Evolutionary conservation across 2,797 vertebrate species (phyloP).

Genomic region (Epinephelus malabaricus): DNA sequence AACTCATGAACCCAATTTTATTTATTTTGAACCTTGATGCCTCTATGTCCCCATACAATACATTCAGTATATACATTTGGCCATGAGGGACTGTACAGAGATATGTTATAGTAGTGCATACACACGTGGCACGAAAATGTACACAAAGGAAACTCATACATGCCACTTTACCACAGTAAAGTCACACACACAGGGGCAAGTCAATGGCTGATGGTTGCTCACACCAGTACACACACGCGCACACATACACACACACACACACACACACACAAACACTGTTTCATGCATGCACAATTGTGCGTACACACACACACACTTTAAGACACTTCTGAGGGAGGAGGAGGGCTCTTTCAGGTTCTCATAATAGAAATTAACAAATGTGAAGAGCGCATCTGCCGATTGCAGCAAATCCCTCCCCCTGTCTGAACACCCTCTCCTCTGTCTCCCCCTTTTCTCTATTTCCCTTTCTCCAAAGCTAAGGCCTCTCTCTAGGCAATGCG

Average conservation of each 20-base stretch:
- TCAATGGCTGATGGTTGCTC: slow-evolving; percentile 76
- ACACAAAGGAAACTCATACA: slow-evolving; percentile 78
- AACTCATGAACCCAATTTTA: slow-evolving; percentile 88
- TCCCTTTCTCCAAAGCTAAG: slow-evolving; percentile 70
- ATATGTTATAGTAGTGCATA: slow-evolving; percentile 87
- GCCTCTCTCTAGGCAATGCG: slow-evolving; percentile 68
- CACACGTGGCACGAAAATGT: slow-evolving; percentile 80
- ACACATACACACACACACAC: slow-evolving; percentile 25
- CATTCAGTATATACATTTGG: slow-evolving; percentile 91
- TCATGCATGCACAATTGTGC: slow-evolving; percentile 38
- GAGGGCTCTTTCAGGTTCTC: slow-evolving; percentile 67
- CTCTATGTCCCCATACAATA: slow-evolving; percentile 86
- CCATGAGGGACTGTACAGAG: slow-evolving; percentile 86
- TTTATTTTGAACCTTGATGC: slow-evolving; percentile 84
- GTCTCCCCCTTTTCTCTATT: slow-evolving; percentile 22
- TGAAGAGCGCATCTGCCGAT: slow-evolving; percentile 61
- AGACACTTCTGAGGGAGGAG: slow-evolving; percentile 81
- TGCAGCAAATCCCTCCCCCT: slow-evolving; percentile 58
- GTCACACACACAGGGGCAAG: slow-evolving; percentile 71
- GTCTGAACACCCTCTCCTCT: slow-evolving; percentile 20
- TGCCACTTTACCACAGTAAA: slow-evolving; percentile 76
- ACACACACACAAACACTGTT: slow-evolving; percentile 36
- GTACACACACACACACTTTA: slow-evolving; percentile 66
- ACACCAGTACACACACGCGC: slow-evolving; percentile 50
- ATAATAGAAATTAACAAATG: slow-evolving; percentile 61